Percentiles rank a stretch among this genome's conserved stretches.
phyloP scores from a whole-genome alignment of 2,888 invertebrate species.

The Byasa hedistus region DNA sequence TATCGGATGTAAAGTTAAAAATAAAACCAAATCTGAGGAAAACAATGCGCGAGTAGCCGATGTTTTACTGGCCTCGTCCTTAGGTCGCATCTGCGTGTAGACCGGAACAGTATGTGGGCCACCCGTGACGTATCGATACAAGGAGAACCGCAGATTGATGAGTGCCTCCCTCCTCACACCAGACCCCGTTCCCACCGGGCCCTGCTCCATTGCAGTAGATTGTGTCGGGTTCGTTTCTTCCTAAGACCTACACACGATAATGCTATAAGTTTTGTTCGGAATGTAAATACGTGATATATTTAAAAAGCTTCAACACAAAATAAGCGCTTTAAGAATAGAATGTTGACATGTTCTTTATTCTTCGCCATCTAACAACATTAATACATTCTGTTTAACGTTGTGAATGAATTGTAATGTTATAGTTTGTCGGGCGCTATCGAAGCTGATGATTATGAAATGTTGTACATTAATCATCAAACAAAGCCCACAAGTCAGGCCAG shows the following conservation, averaged over 20 bases:
- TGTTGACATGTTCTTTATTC: too few species aligned
- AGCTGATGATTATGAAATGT: too few species aligned
- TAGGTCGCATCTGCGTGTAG: constrained; percentile 65
- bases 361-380: too few species aligned
- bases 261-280: neutral
- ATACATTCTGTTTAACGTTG: too few species aligned
- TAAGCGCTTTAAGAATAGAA: too few species aligned
- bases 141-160: constrained; percentile 70
- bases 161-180: constrained; percentile 38
- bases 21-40: too few species aligned
- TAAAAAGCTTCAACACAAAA: too few species aligned
- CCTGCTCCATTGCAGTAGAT: constrained; percentile 50
- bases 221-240: constrained; percentile 55
- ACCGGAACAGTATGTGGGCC: constrained; percentile 59
- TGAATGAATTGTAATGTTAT: too few species aligned
- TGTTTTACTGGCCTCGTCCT: constrained; percentile 5
- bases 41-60: neutral
- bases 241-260: constrained; percentile 14
- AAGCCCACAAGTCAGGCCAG: too few species aligned
- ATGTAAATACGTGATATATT: neutral
- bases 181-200: constrained; percentile 40
- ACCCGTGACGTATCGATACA: constrained; percentile 66
- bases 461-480: too few species aligned
- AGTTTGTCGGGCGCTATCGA: too few species aligned
- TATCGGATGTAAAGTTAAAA: too few species aligned